Percentiles rank a stretch among this genome's conserved stretches.
phyloP scores from a whole-genome alignment of 53 echinoderm and acorn worm genomes.

The Antedon mediterranea region DNA sequence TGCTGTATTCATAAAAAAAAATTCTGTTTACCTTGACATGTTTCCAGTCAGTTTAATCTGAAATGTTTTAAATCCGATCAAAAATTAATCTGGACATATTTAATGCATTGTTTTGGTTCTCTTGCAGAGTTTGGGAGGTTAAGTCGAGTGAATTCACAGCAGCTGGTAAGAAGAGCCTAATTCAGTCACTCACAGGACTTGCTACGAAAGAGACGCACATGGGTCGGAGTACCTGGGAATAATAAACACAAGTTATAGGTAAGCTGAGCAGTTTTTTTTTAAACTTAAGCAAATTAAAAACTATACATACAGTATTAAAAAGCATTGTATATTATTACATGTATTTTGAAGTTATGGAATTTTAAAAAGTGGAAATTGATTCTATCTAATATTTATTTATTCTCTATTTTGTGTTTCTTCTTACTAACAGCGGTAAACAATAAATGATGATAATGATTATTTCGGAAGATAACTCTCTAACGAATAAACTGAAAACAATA shows the following conservation, averaged over 20 bases:
- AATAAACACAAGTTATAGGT: not conserved
- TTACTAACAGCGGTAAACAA: no score
- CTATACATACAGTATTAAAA: no score
- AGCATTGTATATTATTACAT: no score
- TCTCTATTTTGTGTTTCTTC: no score
- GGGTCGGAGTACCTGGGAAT: not conserved
- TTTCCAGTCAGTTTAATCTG: not conserved
- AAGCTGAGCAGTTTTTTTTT: not conserved
- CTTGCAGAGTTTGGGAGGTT: not conserved
- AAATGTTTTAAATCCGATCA: not conserved
- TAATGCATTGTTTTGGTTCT: not conserved
- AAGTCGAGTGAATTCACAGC: not conserved
- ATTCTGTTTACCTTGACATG: not conserved
- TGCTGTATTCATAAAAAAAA: not conserved
- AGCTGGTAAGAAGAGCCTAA: not conserved
- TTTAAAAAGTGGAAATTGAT: no score
- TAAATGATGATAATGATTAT: no score
- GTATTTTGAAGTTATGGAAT: no score
- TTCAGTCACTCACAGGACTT: not conserved
- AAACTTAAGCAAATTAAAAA: not conserved
- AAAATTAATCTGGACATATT: not conserved
- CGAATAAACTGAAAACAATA: no score
- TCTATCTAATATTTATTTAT: no score
- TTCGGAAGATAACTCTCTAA: no score
- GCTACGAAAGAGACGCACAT: not conserved